A percentile compares a stretch with the other conserved stretches of the same genome.
Evolutionary conservation across 2,113 vertebrate genomes (phyloP).

Genomic region (Gulo gulo): DNA sequence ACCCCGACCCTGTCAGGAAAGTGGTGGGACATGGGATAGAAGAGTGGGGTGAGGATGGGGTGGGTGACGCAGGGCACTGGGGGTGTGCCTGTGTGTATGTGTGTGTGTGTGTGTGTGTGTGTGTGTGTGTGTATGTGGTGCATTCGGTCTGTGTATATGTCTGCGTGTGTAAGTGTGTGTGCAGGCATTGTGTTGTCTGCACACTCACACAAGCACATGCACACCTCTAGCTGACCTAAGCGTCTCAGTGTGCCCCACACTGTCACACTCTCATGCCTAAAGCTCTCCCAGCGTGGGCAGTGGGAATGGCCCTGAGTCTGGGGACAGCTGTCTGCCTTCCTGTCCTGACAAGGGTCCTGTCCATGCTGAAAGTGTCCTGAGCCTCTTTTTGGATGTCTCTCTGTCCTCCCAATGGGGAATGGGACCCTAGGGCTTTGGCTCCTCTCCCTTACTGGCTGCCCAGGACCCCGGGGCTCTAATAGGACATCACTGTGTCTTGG

Average conservation of each 20-base stretch:
- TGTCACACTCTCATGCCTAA: background rate
- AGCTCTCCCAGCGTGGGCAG: fast-evolving
- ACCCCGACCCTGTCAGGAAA: background rate
- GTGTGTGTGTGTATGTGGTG: background rate
- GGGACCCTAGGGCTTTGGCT: fast-evolving
- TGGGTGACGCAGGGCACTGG: background rate
- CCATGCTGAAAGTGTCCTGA: background rate
- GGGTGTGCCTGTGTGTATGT: background rate
- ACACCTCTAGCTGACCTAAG: background rate
- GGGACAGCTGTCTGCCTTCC: background rate
- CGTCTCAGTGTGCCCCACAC: fast-evolving
- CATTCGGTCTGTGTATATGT: too few relatives aligned
- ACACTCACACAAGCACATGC: background rate
- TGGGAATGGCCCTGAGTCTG: fast-evolving
- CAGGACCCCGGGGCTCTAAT: background rate
- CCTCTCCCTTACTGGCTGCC: too few relatives aligned
- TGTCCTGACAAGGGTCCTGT: background rate
- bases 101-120: background rate
- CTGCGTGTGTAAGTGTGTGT: background rate
- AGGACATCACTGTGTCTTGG: too few relatives aligned
- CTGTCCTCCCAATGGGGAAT: fast-evolving
- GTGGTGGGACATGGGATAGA: fast-evolving
- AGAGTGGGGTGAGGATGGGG: too few relatives aligned
- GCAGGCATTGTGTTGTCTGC: background rate
- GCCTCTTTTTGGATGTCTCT: too few relatives aligned